A percentile compares a stretch with the other conserved stretches of the same genome.
Evolutionary conservation across 2,888 invertebrate genomes (phyloP).

Genomic region (Andricus quercusramuli): DNA sequence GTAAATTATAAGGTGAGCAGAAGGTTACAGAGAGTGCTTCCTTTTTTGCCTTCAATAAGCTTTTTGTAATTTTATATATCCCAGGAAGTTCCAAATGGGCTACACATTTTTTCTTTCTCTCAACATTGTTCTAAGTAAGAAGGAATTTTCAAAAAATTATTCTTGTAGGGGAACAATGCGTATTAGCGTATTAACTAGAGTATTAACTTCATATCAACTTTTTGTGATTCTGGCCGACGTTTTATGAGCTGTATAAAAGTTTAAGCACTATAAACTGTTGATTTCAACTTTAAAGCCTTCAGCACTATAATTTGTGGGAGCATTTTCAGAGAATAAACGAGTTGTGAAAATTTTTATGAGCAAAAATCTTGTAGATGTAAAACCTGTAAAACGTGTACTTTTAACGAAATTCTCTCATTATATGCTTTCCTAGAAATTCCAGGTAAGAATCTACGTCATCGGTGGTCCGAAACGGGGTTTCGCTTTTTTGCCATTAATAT

Average conservation of each 20-base stretch:
- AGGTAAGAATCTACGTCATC: background rate
- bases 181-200: background rate
- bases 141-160: background rate
- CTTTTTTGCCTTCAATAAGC: too few relatives aligned
- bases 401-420: slow-evolving; percentile 11
- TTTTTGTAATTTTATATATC: too few relatives aligned
- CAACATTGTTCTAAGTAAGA: background rate
- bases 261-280: background rate
- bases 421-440: slow-evolving; percentile 2
- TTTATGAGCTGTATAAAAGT: background rate
- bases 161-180: background rate
- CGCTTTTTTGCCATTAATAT: background rate
- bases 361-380: background rate
- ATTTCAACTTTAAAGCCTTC: background rate
- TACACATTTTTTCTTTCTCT: background rate
- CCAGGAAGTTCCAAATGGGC: too few relatives aligned
- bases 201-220: background rate
- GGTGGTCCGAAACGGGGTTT: slow-evolving; percentile 4
- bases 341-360: slow-evolving; percentile 8
- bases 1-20: background rate
- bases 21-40: too few relatives aligned
- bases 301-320: background rate
- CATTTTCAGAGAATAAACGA: background rate
- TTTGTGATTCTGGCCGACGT: background rate
- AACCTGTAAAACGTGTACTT: slow-evolving; percentile 1